These are phyloP conservation scores for Phrynocephalus guinanensis DNA, from an alignment of 2,797 vertebrate genomes.

Conservation along the genomic window DNA sequence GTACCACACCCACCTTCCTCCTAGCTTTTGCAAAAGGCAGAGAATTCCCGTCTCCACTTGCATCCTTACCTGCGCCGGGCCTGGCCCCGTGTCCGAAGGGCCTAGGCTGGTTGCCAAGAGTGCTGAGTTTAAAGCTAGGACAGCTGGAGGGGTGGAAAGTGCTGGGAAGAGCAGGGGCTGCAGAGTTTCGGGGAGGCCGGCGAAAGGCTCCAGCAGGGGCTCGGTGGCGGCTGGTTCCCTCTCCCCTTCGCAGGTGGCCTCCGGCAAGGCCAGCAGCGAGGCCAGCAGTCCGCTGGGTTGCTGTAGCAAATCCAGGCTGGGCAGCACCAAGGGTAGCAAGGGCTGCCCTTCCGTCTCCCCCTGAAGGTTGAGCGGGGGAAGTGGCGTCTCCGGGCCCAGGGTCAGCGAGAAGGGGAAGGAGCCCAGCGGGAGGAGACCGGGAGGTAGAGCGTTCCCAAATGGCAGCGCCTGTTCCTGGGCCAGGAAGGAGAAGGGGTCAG, in stretches of 20 bases:
- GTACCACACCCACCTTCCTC: conserved; percentile 17
- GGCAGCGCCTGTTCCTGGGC: conserved; percentile 87
- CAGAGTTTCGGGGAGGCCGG: conserved; percentile 77
- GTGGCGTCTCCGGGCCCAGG: conserved; percentile 71
- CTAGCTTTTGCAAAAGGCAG: conserved; percentile 41
- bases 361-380: conserved; percentile 61
- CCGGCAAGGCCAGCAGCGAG: conserved; percentile 73
- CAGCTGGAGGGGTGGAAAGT: conserved; percentile 75
- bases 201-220: conserved; percentile 80
- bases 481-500: conserved; percentile 83
- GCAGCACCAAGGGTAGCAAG: conserved; percentile 78
- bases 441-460: conserved; percentile 82
- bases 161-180: conserved; percentile 77
- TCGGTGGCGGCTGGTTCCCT: conserved; percentile 66
- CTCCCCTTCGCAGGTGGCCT: conserved; percentile 55
- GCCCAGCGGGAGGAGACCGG: conserved; percentile 70
- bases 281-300: conserved; percentile 70
- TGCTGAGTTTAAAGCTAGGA: conserved; percentile 84
- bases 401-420: conserved; percentile 73
- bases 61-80: conserved; percentile 78
- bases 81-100: conserved; percentile 73
- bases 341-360: conserved; percentile 79
- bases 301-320: conserved; percentile 53
- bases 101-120: conserved; percentile 81
- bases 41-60: conserved; percentile 46